Evolutionary conservation across 2,888 invertebrate species (phyloP).

Genomic region (Silvanus unidentatus): DNA sequence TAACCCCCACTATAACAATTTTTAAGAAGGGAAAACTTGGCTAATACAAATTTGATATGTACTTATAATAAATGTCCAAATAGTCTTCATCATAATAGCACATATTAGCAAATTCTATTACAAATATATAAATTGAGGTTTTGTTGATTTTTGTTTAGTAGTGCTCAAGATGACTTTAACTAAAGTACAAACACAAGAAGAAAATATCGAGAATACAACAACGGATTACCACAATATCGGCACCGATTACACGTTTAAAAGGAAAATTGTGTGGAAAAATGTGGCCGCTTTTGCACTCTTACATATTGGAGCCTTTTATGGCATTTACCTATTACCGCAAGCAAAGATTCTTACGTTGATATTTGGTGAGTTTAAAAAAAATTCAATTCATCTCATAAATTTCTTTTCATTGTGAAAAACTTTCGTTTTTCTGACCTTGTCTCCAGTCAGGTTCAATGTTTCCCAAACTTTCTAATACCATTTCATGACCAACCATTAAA

Average conservation of each 20-base stretch:
- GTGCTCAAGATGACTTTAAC: slow-evolving; percentile 8
- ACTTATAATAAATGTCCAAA: too few species aligned
- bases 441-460: slow-evolving; percentile 30
- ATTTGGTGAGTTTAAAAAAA: slow-evolving; percentile 21
- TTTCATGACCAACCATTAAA: too few species aligned
- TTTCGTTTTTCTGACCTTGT: slow-evolving; percentile 18
- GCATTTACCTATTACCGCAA: slow-evolving; percentile 37
- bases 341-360: slow-evolving; percentile 23
- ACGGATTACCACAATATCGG: slow-evolving; percentile 49
- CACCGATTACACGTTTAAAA: slow-evolving; percentile 48
- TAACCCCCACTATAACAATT: too few species aligned
- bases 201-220: slow-evolving; percentile 36
- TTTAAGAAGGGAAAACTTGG: too few species aligned
- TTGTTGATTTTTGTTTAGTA: too few species aligned
- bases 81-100: too few species aligned
- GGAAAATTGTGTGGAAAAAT: slow-evolving; percentile 58
- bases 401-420: background rate
- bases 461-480: too few species aligned
- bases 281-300: slow-evolving; percentile 54
- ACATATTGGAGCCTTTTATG: slow-evolving; percentile 51
- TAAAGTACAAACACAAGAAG: slow-evolving; percentile 25
- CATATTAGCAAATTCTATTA: too few species aligned
- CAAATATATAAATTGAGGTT: too few species aligned
- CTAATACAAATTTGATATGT: too few species aligned
- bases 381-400: background rate